A percentile compares a stretch with the other conserved stretches of the same genome.
Evolutionary conservation across 1,140 invertebrate genomes (phyloP).

Genomic region (Conus betulinus): DNA sequence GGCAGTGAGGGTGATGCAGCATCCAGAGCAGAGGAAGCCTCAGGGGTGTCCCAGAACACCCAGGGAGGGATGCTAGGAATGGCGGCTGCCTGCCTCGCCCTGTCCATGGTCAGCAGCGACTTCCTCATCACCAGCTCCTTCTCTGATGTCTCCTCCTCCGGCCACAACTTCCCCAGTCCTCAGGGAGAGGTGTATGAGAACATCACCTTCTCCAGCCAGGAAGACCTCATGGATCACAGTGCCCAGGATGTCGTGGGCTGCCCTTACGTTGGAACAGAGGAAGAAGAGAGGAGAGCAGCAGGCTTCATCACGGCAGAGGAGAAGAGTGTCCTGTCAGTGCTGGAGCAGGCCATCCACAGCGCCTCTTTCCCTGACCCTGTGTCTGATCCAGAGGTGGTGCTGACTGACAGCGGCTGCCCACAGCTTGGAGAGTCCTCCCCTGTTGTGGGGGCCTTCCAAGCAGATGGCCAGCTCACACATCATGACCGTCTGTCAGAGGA

Average conservation of each 20-base stretch:
- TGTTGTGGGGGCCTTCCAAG: no score
- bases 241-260: no score
- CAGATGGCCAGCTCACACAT: background rate
- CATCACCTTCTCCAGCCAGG: constrained; percentile 27
- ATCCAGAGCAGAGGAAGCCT: background rate
- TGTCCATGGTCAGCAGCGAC: background rate
- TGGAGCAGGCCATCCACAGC: background rate
- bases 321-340: background rate
- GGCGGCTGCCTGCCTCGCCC: background rate
- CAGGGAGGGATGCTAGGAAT: background rate
- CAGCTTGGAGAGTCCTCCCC: no score
- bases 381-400: no score
- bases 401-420: no score
- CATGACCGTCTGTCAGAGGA: background rate
- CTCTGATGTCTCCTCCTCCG: background rate
- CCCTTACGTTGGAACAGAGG: background rate
- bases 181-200: background rate
- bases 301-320: background rate
- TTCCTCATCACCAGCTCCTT: constrained; percentile 1
- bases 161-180: no score
- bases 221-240: background rate
- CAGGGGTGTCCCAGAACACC: background rate
- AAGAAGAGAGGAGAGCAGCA: background rate
- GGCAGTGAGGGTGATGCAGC: no score
- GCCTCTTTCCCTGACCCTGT: background rate